phyloP scores from a whole-genome alignment of 2,113 vertebrate genomes.

The Tympanuchus pallidicinctus region DNA sequence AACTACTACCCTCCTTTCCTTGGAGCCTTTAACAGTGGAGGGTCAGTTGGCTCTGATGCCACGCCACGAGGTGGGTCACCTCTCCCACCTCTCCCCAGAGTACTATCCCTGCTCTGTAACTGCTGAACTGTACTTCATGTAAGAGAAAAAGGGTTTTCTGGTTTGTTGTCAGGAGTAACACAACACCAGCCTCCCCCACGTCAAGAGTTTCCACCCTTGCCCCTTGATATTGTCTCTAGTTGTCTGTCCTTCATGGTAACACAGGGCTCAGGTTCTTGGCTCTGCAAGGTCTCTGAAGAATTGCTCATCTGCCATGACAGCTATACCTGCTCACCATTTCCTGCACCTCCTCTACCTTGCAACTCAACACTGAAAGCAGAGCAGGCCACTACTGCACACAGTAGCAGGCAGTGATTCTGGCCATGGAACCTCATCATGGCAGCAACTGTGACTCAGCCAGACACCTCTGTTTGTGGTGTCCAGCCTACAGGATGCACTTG shows the following conservation, averaged over 20 bases:
- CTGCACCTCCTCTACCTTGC: not conserved
- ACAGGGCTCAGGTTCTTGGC: not conserved
- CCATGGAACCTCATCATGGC: rapidly evolving
- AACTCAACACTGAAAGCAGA: not conserved
- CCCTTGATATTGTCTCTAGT: not conserved
- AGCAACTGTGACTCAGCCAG: not conserved
- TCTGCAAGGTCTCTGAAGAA: not conserved
- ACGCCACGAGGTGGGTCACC: not conserved
- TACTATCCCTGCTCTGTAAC: not conserved
- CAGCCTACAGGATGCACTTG: not conserved
- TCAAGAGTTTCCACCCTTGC: not conserved
- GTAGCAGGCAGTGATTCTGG: not conserved
- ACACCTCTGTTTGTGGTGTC: no score
- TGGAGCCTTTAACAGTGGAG: not conserved
- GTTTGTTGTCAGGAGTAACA: not conserved
- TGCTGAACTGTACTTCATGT: not conserved
- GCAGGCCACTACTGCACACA: not conserved
- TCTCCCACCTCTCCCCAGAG: not conserved
- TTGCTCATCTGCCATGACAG: not conserved
- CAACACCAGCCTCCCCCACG: not conserved
- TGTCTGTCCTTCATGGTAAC: not conserved
- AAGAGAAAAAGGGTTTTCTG: not conserved
- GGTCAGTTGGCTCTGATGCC: not conserved
- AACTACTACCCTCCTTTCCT: not conserved
- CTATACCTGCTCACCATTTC: not conserved